Base-by-base conservation (phyloP, 1,140 invertebrate genomes). In the Argopecten irradians region DNA sequence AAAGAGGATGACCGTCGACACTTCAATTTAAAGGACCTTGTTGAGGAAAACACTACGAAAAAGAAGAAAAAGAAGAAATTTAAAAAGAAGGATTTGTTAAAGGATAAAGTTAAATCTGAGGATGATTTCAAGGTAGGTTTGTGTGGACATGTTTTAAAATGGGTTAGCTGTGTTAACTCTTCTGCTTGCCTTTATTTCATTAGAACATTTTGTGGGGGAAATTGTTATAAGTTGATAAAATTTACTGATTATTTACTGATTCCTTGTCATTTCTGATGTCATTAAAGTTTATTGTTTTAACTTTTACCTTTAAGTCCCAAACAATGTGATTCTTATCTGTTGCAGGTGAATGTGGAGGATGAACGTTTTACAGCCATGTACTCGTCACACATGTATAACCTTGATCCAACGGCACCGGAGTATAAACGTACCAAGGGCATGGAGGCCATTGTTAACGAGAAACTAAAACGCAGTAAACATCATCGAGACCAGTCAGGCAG, bases 401-500 rank as follows among this genome's bases (percentile, higher is more conserved):
- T 99, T 90, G 98, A 99, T 96, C 98, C 98, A 28, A 97, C 98
- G 2, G 97, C 99, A 96, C 97, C 98, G 14, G 97, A 98, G 95
- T 99, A 97, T 93, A 98, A 98, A 94, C 98, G 98, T 95, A 99
- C 98, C 0, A 98, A 98, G 95, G 98, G 97, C 87, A 98, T 98
- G 96, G 97, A 98, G 92, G 97, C 96, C 89, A 93, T 99, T 7
- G 97, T 99, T 35, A 94, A 97, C 84, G 98, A 98, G 94, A 99
- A 99, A 95, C 95, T 98, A 22, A 98, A 97, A 92, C 34, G 85
- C 32, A 88, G 86, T 16, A 83, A 82, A 34, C 83, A 85, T 83
- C 28, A 43, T 34, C 84, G 16, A 19, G 35, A 34, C n/a, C 34
- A 46, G 82, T 36, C 19, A 71, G 34, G 84, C 32, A 71, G 33